phyloP scores from a whole-genome alignment of 2,797 vertebrate genomes.

The Coregonus sp. region DNA sequence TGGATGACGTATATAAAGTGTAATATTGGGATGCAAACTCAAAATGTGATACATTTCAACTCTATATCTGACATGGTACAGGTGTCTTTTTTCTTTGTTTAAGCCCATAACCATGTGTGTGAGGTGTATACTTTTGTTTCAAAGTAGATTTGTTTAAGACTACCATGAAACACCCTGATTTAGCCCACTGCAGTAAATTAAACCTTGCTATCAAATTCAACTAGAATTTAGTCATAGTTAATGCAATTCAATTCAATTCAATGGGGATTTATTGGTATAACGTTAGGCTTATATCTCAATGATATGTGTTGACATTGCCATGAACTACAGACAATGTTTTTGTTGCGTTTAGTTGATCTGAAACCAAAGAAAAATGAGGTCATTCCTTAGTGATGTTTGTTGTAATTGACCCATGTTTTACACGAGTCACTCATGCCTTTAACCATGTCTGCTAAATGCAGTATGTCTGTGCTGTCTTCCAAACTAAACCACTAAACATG shows the following conservation, averaged over 20 bases:
- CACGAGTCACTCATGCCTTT: conserved; percentile 47
- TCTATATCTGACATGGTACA: too few relatives aligned
- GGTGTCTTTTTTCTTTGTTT: too few relatives aligned
- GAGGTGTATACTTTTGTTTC: too few relatives aligned
- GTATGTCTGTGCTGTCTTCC: conserved; percentile 51
- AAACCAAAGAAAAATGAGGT: conserved; percentile 41
- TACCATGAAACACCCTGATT: too few relatives aligned
- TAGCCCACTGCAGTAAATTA: too few relatives aligned
- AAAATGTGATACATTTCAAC: too few relatives aligned
- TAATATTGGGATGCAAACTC: too few relatives aligned
- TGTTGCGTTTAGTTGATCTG: background rate
- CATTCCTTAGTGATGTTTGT: conserved; percentile 39
- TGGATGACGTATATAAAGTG: too few relatives aligned
- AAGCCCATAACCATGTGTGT: too few relatives aligned
- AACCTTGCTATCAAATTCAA: conserved; percentile 15
- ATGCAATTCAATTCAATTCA: background rate
- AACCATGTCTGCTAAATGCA: conserved; percentile 42
- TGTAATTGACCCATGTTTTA: conserved; percentile 54
- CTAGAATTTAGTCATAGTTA: conserved; percentile 10
- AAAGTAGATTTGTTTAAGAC: too few relatives aligned
- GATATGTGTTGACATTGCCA: conserved; percentile 35
- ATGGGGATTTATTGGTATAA: background rate
- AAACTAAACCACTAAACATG: conserved; percentile 46
- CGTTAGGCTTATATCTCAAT: conserved; percentile 11
- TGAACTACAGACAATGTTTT: background rate